These are phyloP conservation scores for Bombus affinis DNA, from an alignment of 1,140 invertebrate genomes.

Conservation along the genomic window DNA sequence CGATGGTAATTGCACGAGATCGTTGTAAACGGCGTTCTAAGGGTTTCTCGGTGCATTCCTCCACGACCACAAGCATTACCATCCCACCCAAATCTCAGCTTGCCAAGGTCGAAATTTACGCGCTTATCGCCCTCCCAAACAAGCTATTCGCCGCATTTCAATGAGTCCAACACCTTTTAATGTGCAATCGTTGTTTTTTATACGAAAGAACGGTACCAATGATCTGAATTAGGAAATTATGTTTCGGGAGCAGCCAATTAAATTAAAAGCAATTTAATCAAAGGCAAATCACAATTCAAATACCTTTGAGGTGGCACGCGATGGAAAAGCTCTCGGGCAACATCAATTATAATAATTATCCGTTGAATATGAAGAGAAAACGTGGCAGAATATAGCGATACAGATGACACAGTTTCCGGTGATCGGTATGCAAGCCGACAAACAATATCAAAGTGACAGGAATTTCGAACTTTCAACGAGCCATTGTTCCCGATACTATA, in stretches of 20 bases:
- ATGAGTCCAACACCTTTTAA: background rate
- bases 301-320: no score
- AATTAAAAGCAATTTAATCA: no score
- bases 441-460: slow-evolving; percentile 21
- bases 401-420: slow-evolving; percentile 2
- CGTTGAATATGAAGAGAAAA: background rate
- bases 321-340: no score
- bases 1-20: slow-evolving; percentile 40
- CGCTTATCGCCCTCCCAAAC: background rate
- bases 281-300: no score
- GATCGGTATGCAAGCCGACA: background rate
- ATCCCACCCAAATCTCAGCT: slow-evolving; percentile 17
- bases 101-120: slow-evolving; percentile 10
- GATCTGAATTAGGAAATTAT: background rate
- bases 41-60: slow-evolving; percentile 44
- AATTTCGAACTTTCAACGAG: slow-evolving; percentile 10
- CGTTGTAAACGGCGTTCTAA: slow-evolving; percentile 42
- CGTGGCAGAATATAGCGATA: background rate
- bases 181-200: background rate
- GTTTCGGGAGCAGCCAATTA: background rate
- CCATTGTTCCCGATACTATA: slow-evolving; percentile 21
- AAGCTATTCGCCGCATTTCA: background rate
- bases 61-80: slow-evolving; percentile 36
- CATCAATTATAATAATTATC: background rate
- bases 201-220: background rate